Conservation (phyloP, 2,113 vertebrate species). For the Zapus hudsonius region DNA sequence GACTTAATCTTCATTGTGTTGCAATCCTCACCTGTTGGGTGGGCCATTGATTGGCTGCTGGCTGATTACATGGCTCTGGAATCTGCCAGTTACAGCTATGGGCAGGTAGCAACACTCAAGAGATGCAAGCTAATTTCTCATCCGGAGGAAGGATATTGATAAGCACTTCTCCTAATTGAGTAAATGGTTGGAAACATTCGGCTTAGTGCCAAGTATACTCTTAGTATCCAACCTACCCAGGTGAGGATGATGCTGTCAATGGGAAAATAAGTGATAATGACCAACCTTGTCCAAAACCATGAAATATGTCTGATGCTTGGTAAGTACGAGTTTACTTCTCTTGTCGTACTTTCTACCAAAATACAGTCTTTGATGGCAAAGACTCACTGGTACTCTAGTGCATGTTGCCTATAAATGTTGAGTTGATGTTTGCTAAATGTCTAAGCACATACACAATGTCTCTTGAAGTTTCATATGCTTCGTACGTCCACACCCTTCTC, state of each 20-base stretch:
- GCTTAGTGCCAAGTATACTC: background rate
- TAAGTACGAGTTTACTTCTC: background rate
- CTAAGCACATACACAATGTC: rapidly evolving
- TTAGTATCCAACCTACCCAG: background rate
- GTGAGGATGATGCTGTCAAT: background rate
- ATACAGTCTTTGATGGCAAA: background rate
- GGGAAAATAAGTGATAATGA: background rate
- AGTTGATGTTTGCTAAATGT: background rate
- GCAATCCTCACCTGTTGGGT: background rate
- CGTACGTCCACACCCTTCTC: background rate
- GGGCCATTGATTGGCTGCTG: background rate
- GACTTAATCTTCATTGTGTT: background rate
- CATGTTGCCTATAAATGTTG: background rate
- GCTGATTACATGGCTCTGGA: background rate
- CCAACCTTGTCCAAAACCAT: background rate
- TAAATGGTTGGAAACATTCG: background rate
- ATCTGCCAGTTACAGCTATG: rapidly evolving
- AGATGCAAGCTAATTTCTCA: background rate
- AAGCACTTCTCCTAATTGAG: background rate
- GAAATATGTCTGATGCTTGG: background rate
- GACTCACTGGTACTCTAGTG: too few relatives aligned
- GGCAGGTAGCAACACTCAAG: rapidly evolving
- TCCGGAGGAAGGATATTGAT: background rate
- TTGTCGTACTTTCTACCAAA: background rate
- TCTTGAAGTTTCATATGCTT: background rate